Conservation (phyloP, 2,113 vertebrate species). For the Sylvia atricapilla region DNA sequence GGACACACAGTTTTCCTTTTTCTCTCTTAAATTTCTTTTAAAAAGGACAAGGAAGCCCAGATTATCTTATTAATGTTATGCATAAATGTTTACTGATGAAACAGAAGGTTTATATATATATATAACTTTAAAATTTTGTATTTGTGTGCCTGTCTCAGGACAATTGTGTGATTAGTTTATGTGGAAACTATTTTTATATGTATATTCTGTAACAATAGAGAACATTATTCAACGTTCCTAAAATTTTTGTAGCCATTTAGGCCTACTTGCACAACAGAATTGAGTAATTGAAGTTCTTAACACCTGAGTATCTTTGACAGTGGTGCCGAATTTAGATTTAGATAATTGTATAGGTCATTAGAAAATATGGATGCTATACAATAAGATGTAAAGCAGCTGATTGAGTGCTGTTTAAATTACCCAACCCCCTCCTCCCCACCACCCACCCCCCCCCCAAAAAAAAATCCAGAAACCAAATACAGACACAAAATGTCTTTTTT, state of each 20-base stretch:
- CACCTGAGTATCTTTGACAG: background rate
- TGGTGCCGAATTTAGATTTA: background rate
- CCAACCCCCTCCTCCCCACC: accelerated
- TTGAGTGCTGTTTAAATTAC: background rate
- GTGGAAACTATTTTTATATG: background rate
- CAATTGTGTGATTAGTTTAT: background rate
- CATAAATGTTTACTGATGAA: background rate
- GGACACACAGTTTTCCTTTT: background rate
- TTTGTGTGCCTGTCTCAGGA: background rate
- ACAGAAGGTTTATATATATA: background rate
- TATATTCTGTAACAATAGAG: background rate
- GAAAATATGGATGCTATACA: background rate
- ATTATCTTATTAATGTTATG: background rate
- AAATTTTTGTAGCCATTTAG: background rate
- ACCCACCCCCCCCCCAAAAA: too few species aligned
- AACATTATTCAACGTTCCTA: background rate
- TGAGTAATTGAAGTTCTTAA: background rate
- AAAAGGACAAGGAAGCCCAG: background rate
- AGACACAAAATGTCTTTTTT: background rate
- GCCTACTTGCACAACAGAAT: background rate
- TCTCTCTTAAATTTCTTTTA: background rate
- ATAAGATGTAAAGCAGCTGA: background rate
- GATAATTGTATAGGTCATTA: background rate
- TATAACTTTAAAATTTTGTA: background rate
- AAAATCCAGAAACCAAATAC: background rate